Percentiles rank a stretch among this genome's conserved stretches.
Evolutionary conservation across 2,888 invertebrate species (phyloP).

Genomic region (Drosophila peninsularis): DNA sequence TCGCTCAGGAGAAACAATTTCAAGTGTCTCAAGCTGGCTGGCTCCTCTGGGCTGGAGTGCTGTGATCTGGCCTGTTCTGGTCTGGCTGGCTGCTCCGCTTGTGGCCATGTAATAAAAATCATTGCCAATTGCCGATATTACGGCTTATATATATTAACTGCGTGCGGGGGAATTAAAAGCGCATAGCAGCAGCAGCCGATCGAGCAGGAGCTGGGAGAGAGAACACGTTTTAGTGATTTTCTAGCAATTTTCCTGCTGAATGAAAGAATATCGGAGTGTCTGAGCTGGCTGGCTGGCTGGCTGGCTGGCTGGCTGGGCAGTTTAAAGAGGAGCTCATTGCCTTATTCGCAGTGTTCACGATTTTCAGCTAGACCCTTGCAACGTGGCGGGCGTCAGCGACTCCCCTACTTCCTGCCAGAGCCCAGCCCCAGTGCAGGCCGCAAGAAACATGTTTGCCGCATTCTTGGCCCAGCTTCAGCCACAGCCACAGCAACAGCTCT

Average conservation of each 20-base stretch:
- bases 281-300: slow-evolving; percentile 18
- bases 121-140: slow-evolving; percentile 81
- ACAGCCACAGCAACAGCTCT: slow-evolving; percentile 35
- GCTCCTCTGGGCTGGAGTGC: slow-evolving; percentile 8
- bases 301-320: slow-evolving; percentile 30
- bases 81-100: slow-evolving; percentile 15
- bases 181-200: slow-evolving; percentile 33
- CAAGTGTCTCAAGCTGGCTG: slow-evolving; percentile 27
- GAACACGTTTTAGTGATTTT: slow-evolving; percentile 82
- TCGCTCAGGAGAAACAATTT: slow-evolving; percentile 56
- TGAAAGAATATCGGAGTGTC: slow-evolving; percentile 42
- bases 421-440: slow-evolving; percentile 31
- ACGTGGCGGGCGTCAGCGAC: slow-evolving; percentile 59
- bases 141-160: slow-evolving; percentile 76
- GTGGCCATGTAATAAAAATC: slow-evolving; percentile 76
- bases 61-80: slow-evolving; percentile 14
- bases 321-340: slow-evolving; percentile 65
- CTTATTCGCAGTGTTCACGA: slow-evolving; percentile 69
- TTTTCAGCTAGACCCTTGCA: slow-evolving; percentile 47
- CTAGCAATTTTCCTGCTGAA: slow-evolving; percentile 77
- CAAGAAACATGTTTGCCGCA: slow-evolving; percentile 80
- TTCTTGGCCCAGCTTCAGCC: slow-evolving; percentile 66
- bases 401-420: slow-evolving; percentile 75
- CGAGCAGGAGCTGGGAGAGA: slow-evolving; percentile 32
- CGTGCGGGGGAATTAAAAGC: slow-evolving; percentile 71